Conservation (phyloP, 1,140 invertebrate genomes). For the Aphis craccivora region DNA sequence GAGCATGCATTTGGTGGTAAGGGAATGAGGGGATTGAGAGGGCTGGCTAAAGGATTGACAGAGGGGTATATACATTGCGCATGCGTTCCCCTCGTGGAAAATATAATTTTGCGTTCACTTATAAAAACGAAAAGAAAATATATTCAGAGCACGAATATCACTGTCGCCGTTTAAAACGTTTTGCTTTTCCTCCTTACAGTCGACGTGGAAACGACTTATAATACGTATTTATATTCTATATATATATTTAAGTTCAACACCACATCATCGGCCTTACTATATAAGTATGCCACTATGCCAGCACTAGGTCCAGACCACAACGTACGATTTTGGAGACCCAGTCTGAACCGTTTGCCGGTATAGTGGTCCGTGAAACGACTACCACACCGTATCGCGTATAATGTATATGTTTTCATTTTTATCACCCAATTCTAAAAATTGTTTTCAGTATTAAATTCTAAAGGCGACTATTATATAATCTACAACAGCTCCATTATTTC, state of each 20-base stretch:
- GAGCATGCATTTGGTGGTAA: not conserved
- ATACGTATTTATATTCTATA: not conserved
- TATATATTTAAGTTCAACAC: not conserved
- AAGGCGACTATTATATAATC: not conserved
- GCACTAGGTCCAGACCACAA: not conserved
- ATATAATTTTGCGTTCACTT: not conserved
- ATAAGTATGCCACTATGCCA: not conserved
- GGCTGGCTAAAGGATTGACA: not conserved
- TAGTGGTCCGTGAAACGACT: not conserved
- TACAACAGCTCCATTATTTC: not conserved
- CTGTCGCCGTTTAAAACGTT: not conserved
- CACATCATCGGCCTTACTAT: not conserved
- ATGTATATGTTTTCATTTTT: not conserved
- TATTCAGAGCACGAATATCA: conserved; percentile 22
- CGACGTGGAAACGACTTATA: not conserved
- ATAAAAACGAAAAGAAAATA: conserved; percentile 23
- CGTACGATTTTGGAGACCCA: not conserved
- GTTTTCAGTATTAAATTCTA: not conserved
- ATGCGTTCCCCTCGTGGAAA: not conserved
- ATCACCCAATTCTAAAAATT: not conserved
- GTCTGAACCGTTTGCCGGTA: not conserved
- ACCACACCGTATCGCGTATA: not conserved
- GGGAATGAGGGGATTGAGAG: not conserved
- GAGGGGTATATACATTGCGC: not conserved
- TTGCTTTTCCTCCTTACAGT: not conserved